phyloP scores from a whole-genome alignment of 2,113 vertebrate genomes.

The Mionectes macconnelli region DNA sequence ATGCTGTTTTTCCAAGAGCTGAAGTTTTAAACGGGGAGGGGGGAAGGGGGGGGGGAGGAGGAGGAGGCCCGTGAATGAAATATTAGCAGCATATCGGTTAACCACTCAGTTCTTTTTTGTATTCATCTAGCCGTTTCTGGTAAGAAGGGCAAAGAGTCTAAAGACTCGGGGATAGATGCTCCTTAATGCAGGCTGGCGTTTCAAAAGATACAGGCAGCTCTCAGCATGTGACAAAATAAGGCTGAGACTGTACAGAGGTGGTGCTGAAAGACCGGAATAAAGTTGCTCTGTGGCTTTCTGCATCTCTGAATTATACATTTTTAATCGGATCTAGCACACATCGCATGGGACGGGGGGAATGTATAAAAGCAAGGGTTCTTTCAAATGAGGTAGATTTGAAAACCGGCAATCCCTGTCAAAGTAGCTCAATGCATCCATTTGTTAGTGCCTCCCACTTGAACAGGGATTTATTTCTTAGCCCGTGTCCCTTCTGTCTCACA shows the following conservation, averaged over 20 bases:
- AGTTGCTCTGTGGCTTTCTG: constrained; percentile 44
- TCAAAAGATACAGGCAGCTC: not conserved
- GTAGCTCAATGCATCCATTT: constrained; percentile 52
- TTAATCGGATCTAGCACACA: not conserved
- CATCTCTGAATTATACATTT: constrained; percentile 2
- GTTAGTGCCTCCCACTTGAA: constrained; percentile 4
- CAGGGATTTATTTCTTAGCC: constrained; percentile 42
- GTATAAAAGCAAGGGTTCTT: not conserved
- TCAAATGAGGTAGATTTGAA: not conserved
- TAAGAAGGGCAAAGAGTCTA: not conserved
- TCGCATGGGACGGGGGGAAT: not conserved
- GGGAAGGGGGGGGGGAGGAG: not conserved
- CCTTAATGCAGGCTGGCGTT: not conserved
- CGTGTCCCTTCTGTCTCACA: constrained; percentile 41
- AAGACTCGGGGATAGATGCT: not conserved
- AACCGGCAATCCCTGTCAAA: constrained; percentile 42
- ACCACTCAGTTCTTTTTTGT: constrained; percentile 54
- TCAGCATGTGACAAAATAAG: constrained; percentile 19
- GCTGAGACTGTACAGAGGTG: constrained; percentile 23
- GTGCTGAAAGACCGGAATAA: constrained; percentile 5
- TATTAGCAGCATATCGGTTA: constrained; percentile 66
- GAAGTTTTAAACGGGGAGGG: constrained; percentile 33
- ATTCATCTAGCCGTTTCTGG: constrained; percentile 9
- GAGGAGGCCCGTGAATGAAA: constrained; percentile 49
- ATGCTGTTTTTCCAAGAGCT: constrained; percentile 70